Percentiles rank a stretch among this genome's conserved stretches.
Evolutionary conservation across 2,797 vertebrate genomes (phyloP).

Genomic region (Fistularia tabacaria): DNA sequence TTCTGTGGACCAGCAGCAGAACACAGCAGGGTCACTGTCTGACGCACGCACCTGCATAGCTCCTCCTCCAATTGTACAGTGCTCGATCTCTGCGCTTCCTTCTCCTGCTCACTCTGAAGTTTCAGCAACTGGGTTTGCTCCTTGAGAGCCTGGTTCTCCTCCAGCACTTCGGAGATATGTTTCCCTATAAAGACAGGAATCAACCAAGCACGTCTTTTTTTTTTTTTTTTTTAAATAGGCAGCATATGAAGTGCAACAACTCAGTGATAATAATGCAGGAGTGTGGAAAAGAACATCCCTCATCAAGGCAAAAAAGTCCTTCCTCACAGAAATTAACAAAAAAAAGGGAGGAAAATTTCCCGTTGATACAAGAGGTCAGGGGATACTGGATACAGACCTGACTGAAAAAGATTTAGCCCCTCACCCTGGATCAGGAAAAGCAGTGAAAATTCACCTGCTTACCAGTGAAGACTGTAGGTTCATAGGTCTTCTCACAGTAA

Average conservation of each 20-base stretch:
- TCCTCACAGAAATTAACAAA: neutral
- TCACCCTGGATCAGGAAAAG: too few relatives aligned
- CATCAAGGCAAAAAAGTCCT: neutral
- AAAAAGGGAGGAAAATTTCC: neutral
- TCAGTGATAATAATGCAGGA: too few relatives aligned
- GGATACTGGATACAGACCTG: too few relatives aligned
- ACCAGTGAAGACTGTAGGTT: constrained; percentile 75
- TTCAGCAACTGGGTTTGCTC: constrained; percentile 71
- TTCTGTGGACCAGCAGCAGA: neutral
- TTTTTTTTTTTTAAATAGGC: neutral
- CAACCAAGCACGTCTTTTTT: neutral
- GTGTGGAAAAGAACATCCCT: neutral
- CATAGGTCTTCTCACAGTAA: constrained; percentile 76
- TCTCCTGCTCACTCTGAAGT: constrained; percentile 73
- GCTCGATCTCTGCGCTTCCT: constrained; percentile 61
- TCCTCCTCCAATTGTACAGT: constrained; percentile 67
- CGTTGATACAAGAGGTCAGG: too few relatives aligned
- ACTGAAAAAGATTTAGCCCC: too few relatives aligned
- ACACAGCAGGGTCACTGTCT: too few relatives aligned
- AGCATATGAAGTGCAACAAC: neutral
- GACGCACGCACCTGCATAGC: constrained; percentile 72
- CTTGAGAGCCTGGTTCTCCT: constrained; percentile 82
- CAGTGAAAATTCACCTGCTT: neutral
- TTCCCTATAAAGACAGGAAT: constrained; percentile 28
- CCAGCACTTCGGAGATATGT: constrained; percentile 78